phyloP scores from a whole-genome alignment of 1,140 invertebrate species.

The Euura saliciscinereae region DNA sequence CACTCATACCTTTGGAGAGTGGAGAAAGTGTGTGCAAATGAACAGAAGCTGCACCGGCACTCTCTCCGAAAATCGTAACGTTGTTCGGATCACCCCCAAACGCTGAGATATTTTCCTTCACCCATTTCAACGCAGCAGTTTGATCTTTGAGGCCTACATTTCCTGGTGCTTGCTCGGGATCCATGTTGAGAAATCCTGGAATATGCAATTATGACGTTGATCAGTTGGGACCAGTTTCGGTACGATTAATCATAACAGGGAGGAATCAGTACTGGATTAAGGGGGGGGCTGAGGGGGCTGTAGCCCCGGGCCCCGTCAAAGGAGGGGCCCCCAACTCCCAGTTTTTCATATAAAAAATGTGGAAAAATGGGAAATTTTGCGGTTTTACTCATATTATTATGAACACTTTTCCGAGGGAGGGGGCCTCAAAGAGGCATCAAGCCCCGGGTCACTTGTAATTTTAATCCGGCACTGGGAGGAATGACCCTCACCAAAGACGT shows the following conservation, averaged over 20 bases:
- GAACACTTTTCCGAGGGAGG: too few relatives aligned
- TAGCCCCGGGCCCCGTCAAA: too few relatives aligned
- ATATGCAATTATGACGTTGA: neutral
- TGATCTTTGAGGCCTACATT: conserved; percentile 64
- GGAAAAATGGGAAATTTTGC: too few relatives aligned
- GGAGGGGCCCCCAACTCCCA: too few relatives aligned
- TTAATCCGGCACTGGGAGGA: too few relatives aligned
- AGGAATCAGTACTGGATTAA: neutral
- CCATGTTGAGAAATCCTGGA: conserved; percentile 34
- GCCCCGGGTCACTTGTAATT: too few relatives aligned
- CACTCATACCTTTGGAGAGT: conserved; percentile 29
- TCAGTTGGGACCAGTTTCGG: neutral
- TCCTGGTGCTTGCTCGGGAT: conserved; percentile 40
- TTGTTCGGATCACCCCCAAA: conserved; percentile 68
- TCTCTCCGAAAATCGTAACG: conserved; percentile 71
- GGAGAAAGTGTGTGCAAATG: conserved; percentile 31
- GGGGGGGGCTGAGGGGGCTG: too few relatives aligned
- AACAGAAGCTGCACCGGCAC: conserved; percentile 58
- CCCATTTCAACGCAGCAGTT: conserved; percentile 63
- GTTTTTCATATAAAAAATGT: too few relatives aligned
- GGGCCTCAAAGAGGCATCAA: too few relatives aligned
- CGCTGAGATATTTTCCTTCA: conserved; percentile 64
- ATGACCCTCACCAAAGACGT: conserved; percentile 57
- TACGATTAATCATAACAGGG: conserved; percentile 3
- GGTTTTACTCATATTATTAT: too few relatives aligned